Evolutionary conservation across 2,888 invertebrate genomes (phyloP).

Genomic region (Acrocyrtus sp.): DNA sequence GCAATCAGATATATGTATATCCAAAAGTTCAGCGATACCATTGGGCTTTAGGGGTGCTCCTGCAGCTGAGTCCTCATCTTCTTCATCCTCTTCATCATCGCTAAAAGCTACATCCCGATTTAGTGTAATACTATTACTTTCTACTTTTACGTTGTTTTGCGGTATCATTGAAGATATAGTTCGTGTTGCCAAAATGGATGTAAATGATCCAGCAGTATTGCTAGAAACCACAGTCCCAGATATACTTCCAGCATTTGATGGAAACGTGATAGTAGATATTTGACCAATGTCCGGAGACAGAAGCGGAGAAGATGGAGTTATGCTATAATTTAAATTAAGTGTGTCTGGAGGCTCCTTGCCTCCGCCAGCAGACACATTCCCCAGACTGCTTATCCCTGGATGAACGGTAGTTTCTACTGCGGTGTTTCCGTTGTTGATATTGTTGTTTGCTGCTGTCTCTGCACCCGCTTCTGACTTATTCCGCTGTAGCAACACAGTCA

Average conservation of each 20-base stretch:
- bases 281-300: slow-evolving; percentile 24
- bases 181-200: background rate
- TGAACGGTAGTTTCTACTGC: slow-evolving; percentile 9
- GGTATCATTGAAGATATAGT: slow-evolving; percentile 24
- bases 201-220: no score
- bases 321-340: slow-evolving; percentile 19
- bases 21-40: no score
- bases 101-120: slow-evolving; percentile 79
- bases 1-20: background rate
- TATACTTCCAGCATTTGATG: slow-evolving; percentile 4
- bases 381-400: slow-evolving; percentile 7
- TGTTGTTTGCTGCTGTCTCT: slow-evolving; percentile 4
- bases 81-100: slow-evolving; percentile 86
- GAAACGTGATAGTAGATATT: slow-evolving; percentile 15
- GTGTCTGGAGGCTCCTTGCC: slow-evolving; percentile 24
- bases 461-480: slow-evolving; percentile 20
- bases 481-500: slow-evolving; percentile 51
- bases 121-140: slow-evolving; percentile 28
- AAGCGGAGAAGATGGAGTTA: slow-evolving; percentile 19
- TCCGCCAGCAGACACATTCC: slow-evolving; percentile 6
- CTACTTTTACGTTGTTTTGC: slow-evolving; percentile 22
- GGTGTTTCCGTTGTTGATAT: slow-evolving; percentile 34
- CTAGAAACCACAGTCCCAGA: background rate
- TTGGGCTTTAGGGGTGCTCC: slow-evolving; percentile 25
- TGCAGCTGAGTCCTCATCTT: slow-evolving; percentile 75